phyloP scores from a whole-genome alignment of 2,113 vertebrate species.

The Oceanodroma tethys region DNA sequence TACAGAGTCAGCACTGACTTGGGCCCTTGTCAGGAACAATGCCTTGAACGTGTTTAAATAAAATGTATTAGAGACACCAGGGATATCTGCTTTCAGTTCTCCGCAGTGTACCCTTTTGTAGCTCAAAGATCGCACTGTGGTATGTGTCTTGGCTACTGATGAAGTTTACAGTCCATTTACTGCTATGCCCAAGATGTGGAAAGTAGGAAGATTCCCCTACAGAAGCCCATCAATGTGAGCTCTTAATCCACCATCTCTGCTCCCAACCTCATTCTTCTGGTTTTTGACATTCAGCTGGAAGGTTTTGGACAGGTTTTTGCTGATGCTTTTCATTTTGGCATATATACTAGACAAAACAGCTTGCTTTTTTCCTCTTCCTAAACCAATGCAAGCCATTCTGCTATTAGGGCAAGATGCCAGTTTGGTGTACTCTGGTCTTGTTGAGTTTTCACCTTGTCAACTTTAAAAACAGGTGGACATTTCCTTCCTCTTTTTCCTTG shows the following conservation, averaged over 20 bases:
- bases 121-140: not conserved
- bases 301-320: not conserved
- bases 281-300: not conserved
- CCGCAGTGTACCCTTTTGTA: not conserved
- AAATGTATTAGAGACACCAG: not conserved
- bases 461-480: not conserved
- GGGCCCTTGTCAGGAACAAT: not conserved
- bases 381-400: not conserved
- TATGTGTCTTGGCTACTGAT: not conserved
- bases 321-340: not conserved
- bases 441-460: not conserved
- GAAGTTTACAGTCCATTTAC: not conserved
- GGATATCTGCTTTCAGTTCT: not conserved
- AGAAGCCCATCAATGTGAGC: not conserved
- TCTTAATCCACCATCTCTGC: not conserved
- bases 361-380: not conserved
- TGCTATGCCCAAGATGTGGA: not conserved
- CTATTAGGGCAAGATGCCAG: not conserved
- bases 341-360: not conserved
- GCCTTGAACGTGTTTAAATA: not conserved
- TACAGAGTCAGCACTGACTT: not conserved
- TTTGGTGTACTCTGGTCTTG: not conserved
- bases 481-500: not conserved
- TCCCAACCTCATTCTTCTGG: fast-evolving
- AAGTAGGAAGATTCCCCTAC: not conserved